Base-by-base conservation (phyloP, 2,888 invertebrate genomes). In the Flabesymbios commensalis region DNA sequence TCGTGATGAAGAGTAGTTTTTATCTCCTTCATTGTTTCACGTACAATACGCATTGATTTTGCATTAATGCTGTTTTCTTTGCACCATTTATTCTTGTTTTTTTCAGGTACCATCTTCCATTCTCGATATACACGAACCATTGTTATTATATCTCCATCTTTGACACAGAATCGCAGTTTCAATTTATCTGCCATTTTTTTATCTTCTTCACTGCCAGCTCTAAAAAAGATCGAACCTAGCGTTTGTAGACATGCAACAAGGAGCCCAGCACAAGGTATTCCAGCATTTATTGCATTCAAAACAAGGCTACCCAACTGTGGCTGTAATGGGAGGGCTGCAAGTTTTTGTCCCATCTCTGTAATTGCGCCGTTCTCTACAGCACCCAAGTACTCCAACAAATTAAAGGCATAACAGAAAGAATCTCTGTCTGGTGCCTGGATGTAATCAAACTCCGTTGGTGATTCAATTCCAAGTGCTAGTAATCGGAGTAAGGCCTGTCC, bases 11-110 rank as follows among this genome's bases (percentile, higher is more conserved):
- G 45, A 10, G 22, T 14, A 28, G 14, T 39, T 10, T 31, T 43
- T 26, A 26, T 19, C 33, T 19, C 10, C 5, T 2, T 51, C 17
- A 17, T 53, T 14, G 17, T 54, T 17, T 76, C 75, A 28, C 70
- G 61, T 3, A 72, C 73, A 4, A 70, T 67, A 39, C 72, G 70
- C 64, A 81, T 72, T 3, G 76, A 67, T 68, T 77, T 80, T 14
- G 72, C 76, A 67, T 82, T 81, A 36, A 83, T 73, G 56, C 72
- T 73, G 62, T 83, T 79, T n/a, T 71, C 57, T 31, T 67, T 62
- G 51, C 67, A 67, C 67, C 67, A 67, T 10, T 17, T 22, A n/a
- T 31, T 17, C 47, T 47, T 51, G 10, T 14, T 32, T 5, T 26
- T 41, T n/a, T 47, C 24, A 5, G 69, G 68, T 24, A 74, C 55